Percentiles rank a stretch among this genome's conserved stretches.
phyloP scores from a whole-genome alignment of 2,113 vertebrate genomes.

The Panthera tigris region DNA sequence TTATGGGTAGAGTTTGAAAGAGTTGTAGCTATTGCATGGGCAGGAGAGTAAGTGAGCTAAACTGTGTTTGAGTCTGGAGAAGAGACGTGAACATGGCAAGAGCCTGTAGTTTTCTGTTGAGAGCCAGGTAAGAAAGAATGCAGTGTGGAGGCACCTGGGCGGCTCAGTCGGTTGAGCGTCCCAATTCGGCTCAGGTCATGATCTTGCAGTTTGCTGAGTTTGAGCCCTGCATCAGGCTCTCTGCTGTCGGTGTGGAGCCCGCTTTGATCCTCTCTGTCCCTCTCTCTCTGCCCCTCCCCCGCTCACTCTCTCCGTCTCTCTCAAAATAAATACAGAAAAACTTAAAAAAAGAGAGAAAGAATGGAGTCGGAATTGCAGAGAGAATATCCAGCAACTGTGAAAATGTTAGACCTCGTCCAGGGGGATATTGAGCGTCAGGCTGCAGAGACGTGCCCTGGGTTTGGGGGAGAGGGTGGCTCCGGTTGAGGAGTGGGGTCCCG shows the following conservation, averaged over 20 bases:
- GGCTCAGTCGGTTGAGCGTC: too few relatives aligned
- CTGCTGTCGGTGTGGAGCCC: too few relatives aligned
- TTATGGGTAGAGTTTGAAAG: not conserved
- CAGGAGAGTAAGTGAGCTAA: not conserved
- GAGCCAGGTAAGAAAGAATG: not conserved
- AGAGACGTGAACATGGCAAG: not conserved
- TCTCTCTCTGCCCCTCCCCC: too few relatives aligned
- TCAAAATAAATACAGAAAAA: too few relatives aligned
- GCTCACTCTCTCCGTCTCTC: too few relatives aligned
- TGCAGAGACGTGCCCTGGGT: fast-evolving
- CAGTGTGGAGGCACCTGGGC: not conserved
- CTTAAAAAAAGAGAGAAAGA: not conserved
- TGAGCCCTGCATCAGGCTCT: too few relatives aligned
- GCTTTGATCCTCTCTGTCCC: too few relatives aligned
- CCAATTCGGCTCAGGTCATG: too few relatives aligned
- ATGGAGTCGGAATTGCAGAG: not conserved
- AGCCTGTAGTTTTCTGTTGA: not conserved
- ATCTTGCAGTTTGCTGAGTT: too few relatives aligned
- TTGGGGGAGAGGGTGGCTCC: not conserved
- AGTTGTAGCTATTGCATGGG: not conserved
- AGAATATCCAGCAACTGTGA: not conserved
- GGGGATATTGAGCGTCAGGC: fast-evolving
- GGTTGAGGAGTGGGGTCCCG: not conserved
- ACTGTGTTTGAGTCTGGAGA: not conserved
- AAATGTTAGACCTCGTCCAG: not conserved